phyloP scores from a whole-genome alignment of 2,888 invertebrate species.

The Agriotes lineatus region DNA sequence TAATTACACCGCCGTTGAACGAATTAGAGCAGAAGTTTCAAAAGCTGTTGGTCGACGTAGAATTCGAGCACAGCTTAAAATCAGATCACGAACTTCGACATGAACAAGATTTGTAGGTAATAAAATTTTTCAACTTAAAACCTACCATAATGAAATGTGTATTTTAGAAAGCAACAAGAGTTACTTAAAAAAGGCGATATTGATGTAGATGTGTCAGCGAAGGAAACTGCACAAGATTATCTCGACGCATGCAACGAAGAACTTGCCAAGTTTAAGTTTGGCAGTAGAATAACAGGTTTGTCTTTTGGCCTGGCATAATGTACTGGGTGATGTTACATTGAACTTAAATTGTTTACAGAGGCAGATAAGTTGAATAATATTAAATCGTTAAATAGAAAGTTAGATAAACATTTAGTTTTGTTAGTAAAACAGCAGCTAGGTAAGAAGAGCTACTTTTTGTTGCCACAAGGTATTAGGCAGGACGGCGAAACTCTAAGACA shows the following conservation, averaged over 20 bases:
- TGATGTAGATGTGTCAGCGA: slow-evolving; percentile 74
- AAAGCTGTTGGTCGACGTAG: slow-evolving; percentile 74
- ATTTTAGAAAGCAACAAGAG: slow-evolving; percentile 70
- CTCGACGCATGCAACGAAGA: slow-evolving; percentile 83
- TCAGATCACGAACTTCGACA: slow-evolving; percentile 84
- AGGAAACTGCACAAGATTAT: slow-evolving; percentile 87
- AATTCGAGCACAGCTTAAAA: slow-evolving; percentile 84
- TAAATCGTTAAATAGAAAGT: slow-evolving; percentile 78
- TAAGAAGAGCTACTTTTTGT: slow-evolving; percentile 71
- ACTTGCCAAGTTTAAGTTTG: slow-evolving; percentile 77
- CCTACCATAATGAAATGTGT: background rate
- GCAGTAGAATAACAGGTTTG: slow-evolving; percentile 74
- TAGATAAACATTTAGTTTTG: slow-evolving; percentile 82
- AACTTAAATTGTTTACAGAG: slow-evolving; percentile 65
- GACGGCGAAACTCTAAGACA: slow-evolving; percentile 89
- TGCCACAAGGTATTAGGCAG: slow-evolving; percentile 81
- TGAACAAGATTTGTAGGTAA: slow-evolving; percentile 75
- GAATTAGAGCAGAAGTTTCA: slow-evolving; percentile 80
- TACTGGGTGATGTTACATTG: background rate
- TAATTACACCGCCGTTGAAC: slow-evolving; percentile 78
- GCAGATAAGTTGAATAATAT: slow-evolving; percentile 78
- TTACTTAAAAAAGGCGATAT: slow-evolving; percentile 72
- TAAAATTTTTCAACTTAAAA: background rate
- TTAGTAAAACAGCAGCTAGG: slow-evolving; percentile 82
- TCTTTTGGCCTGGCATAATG: slow-evolving; percentile 4